Base-by-base conservation (phyloP, 2,888 invertebrate species). In the Subacronicta megacephala region DNA sequence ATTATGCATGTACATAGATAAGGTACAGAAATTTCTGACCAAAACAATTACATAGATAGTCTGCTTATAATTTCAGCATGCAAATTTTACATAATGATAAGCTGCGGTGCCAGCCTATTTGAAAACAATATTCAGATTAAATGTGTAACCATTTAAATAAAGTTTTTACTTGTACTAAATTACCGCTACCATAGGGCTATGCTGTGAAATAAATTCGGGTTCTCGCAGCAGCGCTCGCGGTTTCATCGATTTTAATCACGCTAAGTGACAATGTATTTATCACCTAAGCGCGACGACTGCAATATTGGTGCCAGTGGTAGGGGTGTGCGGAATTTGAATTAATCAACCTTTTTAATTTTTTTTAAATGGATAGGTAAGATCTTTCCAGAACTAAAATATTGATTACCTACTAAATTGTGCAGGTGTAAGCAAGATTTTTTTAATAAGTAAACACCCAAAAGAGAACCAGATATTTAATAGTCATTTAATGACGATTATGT, bases 241-340 rank as follows among this genome's bases (percentile, higher is more conserved):
- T 78, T 80, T 74, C 78, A 81, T 77, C 82, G 81, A 80, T 86
- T 92, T 89, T 89, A 90, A 92, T 92, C 88, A 81, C 72, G 78
- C 82, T 86, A 89, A 92, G 90, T 90, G 91, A 83, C 80, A 80
- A 80, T 78, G 84, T 88, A 87, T 90, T 89, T 90, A 90, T 90
- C 84, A 84, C 85, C 85, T 82, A 84, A 89, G 82, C 81, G 43
- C 50, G 42, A 67, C 61, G 49, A 73, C 63, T 77, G 72, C 80
- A 80, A 82, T 84, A 80, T 83, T 77, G 75, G 58, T 55, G 9
- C 31, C 20, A 54, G 53, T 50, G 7, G 40, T 64, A 77, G 75
- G 77, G 76, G 17, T 74, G 76, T 44, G n/a, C 41, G 2, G 1
- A 12, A 18, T 20, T 23, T 37, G 5, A 31, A 58, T 29, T 3